A percentile compares a stretch with the other conserved stretches of the same genome.
Evolutionary conservation across 2,113 vertebrate species (phyloP).

Genomic region (Gallinago paraguaiae): DNA sequence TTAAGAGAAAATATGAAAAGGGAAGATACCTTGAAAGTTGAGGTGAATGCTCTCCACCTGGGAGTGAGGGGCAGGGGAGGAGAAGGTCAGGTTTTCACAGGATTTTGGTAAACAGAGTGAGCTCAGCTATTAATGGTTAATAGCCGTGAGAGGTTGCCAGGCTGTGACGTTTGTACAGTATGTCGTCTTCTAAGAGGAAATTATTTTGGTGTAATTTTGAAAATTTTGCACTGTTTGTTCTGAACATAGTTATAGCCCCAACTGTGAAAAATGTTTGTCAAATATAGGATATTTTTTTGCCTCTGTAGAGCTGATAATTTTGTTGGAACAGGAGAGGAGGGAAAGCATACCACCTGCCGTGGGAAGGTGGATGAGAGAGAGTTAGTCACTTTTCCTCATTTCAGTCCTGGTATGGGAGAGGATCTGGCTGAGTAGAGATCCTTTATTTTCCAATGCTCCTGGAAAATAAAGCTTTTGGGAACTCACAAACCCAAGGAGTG

Average conservation of each 20-base stretch:
- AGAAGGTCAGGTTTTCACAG: neutral
- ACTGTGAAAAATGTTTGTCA: neutral
- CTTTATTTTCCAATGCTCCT: neutral
- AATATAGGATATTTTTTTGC: neutral
- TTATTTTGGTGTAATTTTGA: neutral
- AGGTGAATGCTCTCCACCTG: neutral
- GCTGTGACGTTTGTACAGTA: neutral
- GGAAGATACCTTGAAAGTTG: neutral
- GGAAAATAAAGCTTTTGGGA: neutral
- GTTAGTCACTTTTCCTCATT: neutral
- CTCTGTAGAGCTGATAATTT: neutral
- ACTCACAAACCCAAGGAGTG: neutral
- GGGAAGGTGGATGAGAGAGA: neutral
- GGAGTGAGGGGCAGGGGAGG: neutral
- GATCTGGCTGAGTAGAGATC: neutral
- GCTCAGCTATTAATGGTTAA: neutral
- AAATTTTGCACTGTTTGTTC: neutral
- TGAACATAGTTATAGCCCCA: neutral
- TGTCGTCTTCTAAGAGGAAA: neutral
- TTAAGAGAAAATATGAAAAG: neutral
- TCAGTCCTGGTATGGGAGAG: neutral
- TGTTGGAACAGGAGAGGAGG: neutral
- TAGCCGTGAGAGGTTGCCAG: neutral
- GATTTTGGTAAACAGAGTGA: neutral
- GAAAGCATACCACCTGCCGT: rapidly evolving